Percentiles rank a stretch among this genome's conserved stretches.
Conservation (phyloP, 2,888 invertebrate genomes). For the Noctua janthe region DNA sequence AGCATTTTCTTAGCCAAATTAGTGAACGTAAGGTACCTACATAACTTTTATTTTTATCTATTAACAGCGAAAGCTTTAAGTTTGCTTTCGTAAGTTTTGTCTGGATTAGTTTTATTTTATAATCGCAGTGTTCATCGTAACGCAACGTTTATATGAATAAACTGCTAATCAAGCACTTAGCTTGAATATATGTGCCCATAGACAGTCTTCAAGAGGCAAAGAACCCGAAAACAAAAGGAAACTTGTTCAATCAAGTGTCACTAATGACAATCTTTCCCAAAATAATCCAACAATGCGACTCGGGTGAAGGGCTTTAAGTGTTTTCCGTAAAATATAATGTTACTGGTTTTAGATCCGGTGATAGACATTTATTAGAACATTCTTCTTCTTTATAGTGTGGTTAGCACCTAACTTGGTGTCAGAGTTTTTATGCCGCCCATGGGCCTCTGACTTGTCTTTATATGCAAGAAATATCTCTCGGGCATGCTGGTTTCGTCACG, state of each 20-base stretch:
- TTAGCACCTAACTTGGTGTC: no score
- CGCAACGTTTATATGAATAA: background rate
- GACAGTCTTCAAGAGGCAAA: background rate
- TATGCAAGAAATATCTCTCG: no score
- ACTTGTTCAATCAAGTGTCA: slow-evolving; percentile 10
- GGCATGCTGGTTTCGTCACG: no score
- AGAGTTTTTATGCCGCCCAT: no score
- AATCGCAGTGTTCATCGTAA: background rate
- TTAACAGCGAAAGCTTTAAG: background rate
- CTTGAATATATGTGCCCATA: background rate
- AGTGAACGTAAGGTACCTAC: background rate
- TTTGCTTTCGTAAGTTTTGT: no score
- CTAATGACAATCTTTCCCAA: slow-evolving; percentile 24
- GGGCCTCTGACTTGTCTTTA: no score
- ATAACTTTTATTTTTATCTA: background rate
- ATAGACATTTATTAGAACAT: slow-evolving; percentile 13
- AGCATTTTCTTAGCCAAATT: background rate
- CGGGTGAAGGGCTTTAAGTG: background rate
- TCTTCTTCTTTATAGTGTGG: background rate
- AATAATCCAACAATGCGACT: slow-evolving; percentile 11
- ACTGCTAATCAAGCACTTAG: background rate
- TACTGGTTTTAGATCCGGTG: slow-evolving; percentile 20
- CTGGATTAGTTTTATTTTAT: background rate
- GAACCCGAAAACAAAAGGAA: background rate
- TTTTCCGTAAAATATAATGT: slow-evolving; percentile 9